A percentile compares a stretch with the other conserved stretches of the same genome.
Conservation (phyloP, 1,140 invertebrate species). For the Magallana ariakensis region DNA sequence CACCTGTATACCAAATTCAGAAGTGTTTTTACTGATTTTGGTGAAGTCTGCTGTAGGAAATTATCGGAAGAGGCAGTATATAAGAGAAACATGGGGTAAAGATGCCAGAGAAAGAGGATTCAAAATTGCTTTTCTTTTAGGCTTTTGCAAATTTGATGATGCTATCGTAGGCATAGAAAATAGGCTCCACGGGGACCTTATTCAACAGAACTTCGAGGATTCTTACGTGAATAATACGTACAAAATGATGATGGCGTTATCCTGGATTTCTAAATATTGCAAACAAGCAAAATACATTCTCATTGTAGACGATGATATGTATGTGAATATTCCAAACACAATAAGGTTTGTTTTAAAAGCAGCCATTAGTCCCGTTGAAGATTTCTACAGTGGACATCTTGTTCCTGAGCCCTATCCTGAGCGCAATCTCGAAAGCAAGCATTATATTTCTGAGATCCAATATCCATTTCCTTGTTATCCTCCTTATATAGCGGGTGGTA, state of each 20-base stretch:
- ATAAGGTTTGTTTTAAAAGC: neutral
- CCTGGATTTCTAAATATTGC: slow-evolving; percentile 60
- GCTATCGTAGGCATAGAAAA: slow-evolving; percentile 50
- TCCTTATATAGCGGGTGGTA: slow-evolving; percentile 54
- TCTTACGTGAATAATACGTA: slow-evolving; percentile 57
- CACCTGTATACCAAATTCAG: neutral
- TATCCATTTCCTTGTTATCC: slow-evolving; percentile 52
- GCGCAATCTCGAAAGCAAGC: slow-evolving; percentile 32
- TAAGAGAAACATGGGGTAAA: slow-evolving; percentile 44
- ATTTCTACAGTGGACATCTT: slow-evolving; percentile 41
- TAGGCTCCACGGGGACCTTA: slow-evolving; percentile 56
- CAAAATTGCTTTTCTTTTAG: slow-evolving; percentile 43
- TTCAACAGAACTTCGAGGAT: slow-evolving; percentile 66
- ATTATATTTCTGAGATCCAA: slow-evolving; percentile 44
- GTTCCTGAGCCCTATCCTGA: slow-evolving; percentile 17
- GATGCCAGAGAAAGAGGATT: neutral
- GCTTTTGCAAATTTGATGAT: slow-evolving; percentile 21
- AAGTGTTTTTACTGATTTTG: slow-evolving; percentile 41
- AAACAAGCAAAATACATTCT: slow-evolving; percentile 49
- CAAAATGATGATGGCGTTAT: slow-evolving; percentile 63
- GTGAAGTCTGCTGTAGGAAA: slow-evolving; percentile 52
- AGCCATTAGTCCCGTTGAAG: neutral
- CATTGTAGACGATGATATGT: slow-evolving; percentile 63
- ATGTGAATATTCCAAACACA: slow-evolving; percentile 58
- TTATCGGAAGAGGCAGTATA: slow-evolving; percentile 33